Percentiles rank a stretch among this genome's conserved stretches.
phyloP scores from a whole-genome alignment of 37 sponge, comb jelly and placozoan genomes.

The Spongia lamella region DNA sequence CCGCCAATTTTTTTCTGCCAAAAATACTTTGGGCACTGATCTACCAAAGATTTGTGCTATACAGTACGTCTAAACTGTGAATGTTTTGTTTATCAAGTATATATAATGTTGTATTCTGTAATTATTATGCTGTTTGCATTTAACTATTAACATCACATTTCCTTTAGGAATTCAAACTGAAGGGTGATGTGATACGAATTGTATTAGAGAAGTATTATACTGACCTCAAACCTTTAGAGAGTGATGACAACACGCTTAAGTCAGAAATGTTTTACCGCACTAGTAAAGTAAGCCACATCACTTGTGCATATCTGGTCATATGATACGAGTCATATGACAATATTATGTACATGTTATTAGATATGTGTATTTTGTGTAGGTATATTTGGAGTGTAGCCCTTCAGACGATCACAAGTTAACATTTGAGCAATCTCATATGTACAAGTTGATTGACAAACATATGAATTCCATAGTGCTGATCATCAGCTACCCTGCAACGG shows the following conservation, averaged over 20 bases:
- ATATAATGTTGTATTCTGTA: too few relatives aligned
- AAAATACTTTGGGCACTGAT: too few relatives aligned
- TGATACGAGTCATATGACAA: background rate
- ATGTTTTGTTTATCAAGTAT: too few relatives aligned
- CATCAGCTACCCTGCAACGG: constrained; percentile 30
- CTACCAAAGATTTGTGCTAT: too few relatives aligned
- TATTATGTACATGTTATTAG: background rate
- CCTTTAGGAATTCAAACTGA: constrained; percentile 20
- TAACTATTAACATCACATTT: background rate
- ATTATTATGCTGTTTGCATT: too few relatives aligned
- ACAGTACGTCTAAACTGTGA: too few relatives aligned
- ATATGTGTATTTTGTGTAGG: constrained; percentile 35
- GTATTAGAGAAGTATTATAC: constrained; percentile 64
- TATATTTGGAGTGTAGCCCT: constrained; percentile 54
- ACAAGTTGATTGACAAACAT: constrained; percentile 52
- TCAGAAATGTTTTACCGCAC: constrained; percentile 66
- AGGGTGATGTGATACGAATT: constrained; percentile 26
- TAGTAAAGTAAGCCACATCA: constrained; percentile 43
- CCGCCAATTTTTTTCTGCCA: too few relatives aligned
- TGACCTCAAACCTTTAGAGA: constrained; percentile 49
- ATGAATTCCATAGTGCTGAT: constrained; percentile 64
- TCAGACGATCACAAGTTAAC: constrained; percentile 37
- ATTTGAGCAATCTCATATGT: constrained; percentile 42
- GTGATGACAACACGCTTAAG: constrained; percentile 27
- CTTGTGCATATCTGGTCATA: too few relatives aligned